Conservation (phyloP, 2,888 invertebrate genomes). For the Muscina levida region DNA sequence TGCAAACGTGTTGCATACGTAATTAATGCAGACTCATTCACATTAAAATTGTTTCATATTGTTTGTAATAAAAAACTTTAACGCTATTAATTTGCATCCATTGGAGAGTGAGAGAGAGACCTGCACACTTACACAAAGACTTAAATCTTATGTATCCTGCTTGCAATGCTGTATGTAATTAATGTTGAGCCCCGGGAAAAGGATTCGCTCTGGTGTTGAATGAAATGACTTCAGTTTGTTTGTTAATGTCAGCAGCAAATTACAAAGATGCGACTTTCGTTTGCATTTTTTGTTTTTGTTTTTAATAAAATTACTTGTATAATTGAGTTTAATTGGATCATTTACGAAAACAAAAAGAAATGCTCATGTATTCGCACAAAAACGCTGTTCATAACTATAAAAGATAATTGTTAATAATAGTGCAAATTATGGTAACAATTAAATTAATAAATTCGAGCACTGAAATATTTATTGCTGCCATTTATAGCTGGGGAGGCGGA, state of each 20-base stretch:
- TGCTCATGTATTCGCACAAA: not conserved
- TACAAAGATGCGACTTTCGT: slow-evolving; percentile 7
- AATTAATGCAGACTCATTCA: too few species aligned
- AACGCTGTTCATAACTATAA: slow-evolving; percentile 3
- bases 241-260: slow-evolving; percentile 18
- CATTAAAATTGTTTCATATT: slow-evolving; percentile 46
- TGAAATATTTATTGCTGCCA: slow-evolving; percentile 7
- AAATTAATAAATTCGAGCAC: slow-evolving; percentile 17
- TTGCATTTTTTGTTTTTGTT: not conserved
- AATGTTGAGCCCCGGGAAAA: not conserved
- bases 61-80: slow-evolving; percentile 46
- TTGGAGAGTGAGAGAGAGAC: too few species aligned
- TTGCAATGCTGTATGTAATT: too few species aligned
- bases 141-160: too few species aligned
- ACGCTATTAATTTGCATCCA: too few species aligned
- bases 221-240: slow-evolving; percentile 1
- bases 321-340: slow-evolving; percentile 34
- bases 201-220: slow-evolving; percentile 5
- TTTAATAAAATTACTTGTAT: slow-evolving; percentile 31
- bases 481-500: not conserved
- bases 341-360: not conserved
- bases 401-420: slow-evolving; percentile 35
- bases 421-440: slow-evolving; percentile 29
- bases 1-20: too few species aligned
- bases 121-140: too few species aligned